Base-by-base conservation (phyloP, 2,797 vertebrate genomes). In the Pangasius krempfi region DNA sequence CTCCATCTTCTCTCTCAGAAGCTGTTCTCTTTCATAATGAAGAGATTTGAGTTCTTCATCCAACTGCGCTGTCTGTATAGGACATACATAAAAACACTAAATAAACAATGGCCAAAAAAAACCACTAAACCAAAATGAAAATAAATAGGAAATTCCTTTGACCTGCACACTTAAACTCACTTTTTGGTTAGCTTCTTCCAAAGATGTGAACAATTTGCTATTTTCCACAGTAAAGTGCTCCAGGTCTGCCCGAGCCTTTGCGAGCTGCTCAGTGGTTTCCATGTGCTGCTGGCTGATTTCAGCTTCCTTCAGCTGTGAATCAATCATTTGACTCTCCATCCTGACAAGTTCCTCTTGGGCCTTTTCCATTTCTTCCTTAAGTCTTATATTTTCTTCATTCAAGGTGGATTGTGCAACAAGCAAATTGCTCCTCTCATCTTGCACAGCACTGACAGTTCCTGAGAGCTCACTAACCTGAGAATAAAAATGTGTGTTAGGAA, bases 191-290 rank as follows among this genome's bases (percentile, higher is more conserved):
- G 62, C 37, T 47, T 89, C 86, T 5, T 87, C 89, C 9, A 84
- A 30, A 70, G 81, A 33, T 2, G 13, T 13, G n/a, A 85, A 81
- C 81, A 89, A 2, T 50, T 40, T 70, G 52, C 47, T 40, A 1
- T 89, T 89, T 52, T 87, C 81, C 54, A n/a, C 37, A 25, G 73
- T 50, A 5, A 80, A 25, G 20, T 40, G 81, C 14, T 85, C 73
- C 73, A 89, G 18, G 75, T 89, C 80, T 52, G 91, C 62, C 66
- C 92, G 93, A 75, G 95, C 91, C 72, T 88, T 90, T 33, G 92
- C 86, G 10, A 93, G 86, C 89, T 93, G 90, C 85, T 89, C 90
- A 0, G 87, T 86, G 1, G 73, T 52, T 10, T 92, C 89, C 4
- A 68, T 56, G 40, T 84, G 88, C 75, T 91, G 91, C 66, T 88